A percentile compares a stretch with the other conserved stretches of the same genome.
These are phyloP conservation scores for Bombus vancouverensis DNA, from an alignment of 1,140 invertebrate species.

Conservation along the genomic window DNA sequence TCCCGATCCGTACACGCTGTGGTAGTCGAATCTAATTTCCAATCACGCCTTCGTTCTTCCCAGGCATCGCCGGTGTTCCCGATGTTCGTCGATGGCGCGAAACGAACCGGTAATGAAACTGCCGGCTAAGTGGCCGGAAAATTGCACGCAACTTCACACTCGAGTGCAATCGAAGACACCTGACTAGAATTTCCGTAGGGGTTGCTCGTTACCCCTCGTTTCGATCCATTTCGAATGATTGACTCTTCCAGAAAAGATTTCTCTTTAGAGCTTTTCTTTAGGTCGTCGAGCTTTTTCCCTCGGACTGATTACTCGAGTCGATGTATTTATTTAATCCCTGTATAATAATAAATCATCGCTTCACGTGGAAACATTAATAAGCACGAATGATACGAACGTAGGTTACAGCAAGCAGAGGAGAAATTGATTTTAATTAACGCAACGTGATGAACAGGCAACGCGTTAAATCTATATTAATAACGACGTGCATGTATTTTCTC, in stretches of 20 bases:
- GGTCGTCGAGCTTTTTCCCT: neutral
- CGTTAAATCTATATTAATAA: slow-evolving; percentile 3
- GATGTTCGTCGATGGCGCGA: slow-evolving; percentile 1
- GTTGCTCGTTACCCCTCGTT: neutral
- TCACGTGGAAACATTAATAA: neutral
- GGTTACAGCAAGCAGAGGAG: no score
- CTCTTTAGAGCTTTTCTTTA: neutral
- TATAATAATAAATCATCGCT: neutral
- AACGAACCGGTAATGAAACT: slow-evolving; percentile 52
- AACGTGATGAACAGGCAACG: neutral
- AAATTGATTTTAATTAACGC: slow-evolving; percentile 25
- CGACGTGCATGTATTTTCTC: neutral
- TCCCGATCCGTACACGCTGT: neutral
- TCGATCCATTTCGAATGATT: neutral
- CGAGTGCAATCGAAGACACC: neutral
- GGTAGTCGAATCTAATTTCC: slow-evolving; percentile 52
- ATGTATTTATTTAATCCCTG: neutral
- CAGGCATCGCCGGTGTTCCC: neutral
- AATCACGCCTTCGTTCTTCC: slow-evolving; percentile 45
- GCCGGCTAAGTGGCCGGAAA: slow-evolving; percentile 54
- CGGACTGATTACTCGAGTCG: neutral
- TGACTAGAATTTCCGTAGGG: neutral
- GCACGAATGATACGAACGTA: neutral
- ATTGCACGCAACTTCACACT: slow-evolving; percentile 41
- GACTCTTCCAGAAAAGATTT: neutral